Evolutionary conservation across 2,113 vertebrate species (phyloP), one percentile per base, ranked within the genome.

Genomic region (Sturnus vulgaris): DNA sequence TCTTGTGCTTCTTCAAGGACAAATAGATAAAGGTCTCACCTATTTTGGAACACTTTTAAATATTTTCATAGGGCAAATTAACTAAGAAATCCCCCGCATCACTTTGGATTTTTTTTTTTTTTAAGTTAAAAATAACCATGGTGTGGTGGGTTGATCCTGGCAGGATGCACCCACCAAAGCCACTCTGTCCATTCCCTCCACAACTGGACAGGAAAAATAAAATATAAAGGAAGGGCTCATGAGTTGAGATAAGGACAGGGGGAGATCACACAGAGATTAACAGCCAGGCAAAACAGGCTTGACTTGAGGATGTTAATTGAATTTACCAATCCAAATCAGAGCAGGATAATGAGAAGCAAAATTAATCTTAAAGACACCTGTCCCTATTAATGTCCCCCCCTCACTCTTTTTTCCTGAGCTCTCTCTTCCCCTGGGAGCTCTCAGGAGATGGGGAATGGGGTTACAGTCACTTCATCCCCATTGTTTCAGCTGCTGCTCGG

Each of bases 351-450:
- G 53, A 82, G 53, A 82, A 53, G 33, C 25, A 52, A 68, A 68
- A 39, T 0, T 0, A 46, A 75, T 46, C 9, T 60, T 46, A 25
- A 53, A n/a, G n/a, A 8, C 50, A 65, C 12, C 52, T 44, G 27
- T 2, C 12, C 35, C 2, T 6, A 42, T 42, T 42, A 15, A 42
- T 0, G 3, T 21, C 4, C 19, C 10, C 12, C 4, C 6, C 40
- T 15, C 40, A 42, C 13, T 35, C 57, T 27, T 49, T 35, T 17
- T 35, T 37, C 31, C 31, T 37, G 57, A 17, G 37, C 66, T 80
- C 35, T 49, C 6, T 13, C n/a, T 57, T 39, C 50, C 27, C 23
- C 42, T 64, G n/a, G 14, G 23, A 46, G 40, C 49, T 64, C 69
- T 33, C 57, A 11, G 69, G 42, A 30, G 20, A 16, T 56, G 50